Evolutionary conservation across 2,888 invertebrate species (phyloP).

Genomic region (Rhagonycha fulva): DNA sequence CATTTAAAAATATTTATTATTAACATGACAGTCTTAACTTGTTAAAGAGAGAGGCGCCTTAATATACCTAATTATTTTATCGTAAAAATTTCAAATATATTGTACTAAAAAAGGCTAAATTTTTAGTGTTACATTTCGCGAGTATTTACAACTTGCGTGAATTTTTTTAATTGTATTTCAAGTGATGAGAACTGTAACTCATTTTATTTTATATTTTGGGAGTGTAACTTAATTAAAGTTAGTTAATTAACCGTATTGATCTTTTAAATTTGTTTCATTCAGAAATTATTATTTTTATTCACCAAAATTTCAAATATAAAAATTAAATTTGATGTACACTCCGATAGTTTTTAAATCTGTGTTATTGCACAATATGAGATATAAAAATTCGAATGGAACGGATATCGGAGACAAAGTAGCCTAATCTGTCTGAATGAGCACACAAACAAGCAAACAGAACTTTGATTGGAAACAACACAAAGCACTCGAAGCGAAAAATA

Average conservation of each 20-base stretch:
- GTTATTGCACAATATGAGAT: not conserved
- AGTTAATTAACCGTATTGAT: not conserved
- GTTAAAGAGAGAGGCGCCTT: too few relatives aligned
- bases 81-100: too few relatives aligned
- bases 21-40: too few relatives aligned
- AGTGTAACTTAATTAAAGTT: not conserved
- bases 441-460: not conserved
- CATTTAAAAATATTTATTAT: too few relatives aligned
- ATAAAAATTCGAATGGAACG: not conserved
- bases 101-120: too few relatives aligned
- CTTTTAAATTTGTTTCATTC: not conserved
- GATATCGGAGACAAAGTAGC: not conserved
- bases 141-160: not conserved
- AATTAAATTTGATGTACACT: not conserved
- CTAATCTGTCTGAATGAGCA: not conserved
- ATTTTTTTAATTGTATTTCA: not conserved
- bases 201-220: not conserved
- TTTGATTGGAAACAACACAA: not conserved
- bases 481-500: not conserved
- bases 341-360: not conserved
- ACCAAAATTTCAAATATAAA: not conserved
- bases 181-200: not conserved
- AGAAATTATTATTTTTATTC: not conserved
- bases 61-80: too few relatives aligned
- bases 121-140: too few relatives aligned